Base-by-base conservation (phyloP, 2,888 invertebrate species). In the Spialia ferax region DNA sequence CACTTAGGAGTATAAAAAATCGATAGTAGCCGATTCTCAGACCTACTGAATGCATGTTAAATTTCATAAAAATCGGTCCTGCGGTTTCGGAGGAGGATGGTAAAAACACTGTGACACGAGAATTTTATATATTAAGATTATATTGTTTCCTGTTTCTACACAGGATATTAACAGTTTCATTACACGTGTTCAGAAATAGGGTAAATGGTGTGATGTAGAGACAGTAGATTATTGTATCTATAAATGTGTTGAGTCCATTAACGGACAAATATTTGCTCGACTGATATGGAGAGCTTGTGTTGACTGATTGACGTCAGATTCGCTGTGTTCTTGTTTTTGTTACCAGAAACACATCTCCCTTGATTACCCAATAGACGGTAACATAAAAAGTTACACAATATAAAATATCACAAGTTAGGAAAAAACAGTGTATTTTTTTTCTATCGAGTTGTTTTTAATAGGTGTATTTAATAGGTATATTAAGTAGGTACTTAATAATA, bases 241-340 rank as follows among this genome's bases (percentile, higher is more conserved):
- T 57, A 4, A 42, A 38, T 35, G 52, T 52, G 62, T 63, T 74
- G 72, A 79, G 77, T 83, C 82, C 84, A 89, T 89, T 88, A 89
- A 81, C 79, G 81, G 73, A 70, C 72, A 89, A 90, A 91, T 88
- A 89, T 91, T 90, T 86, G 86, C 79, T 76, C 79, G 82, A 85
- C 83, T 84, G 82, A 83, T 81, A 79, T 75, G 74, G 73, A 67
- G 75, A 73, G 76, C 79, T 75, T 77, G 79, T 60, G 67, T 29
- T 18, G 18, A 69, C 59, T 59, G 75, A 73, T 75, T 83, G 83
- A 81, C 79, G 79, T 81, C 76, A 79, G 26, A 52, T 11, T 50
- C 35, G 38, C 48, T 59, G 59, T 69, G 35, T 15, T 57, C 10
- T n/a, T 35, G 11, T 35, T 35, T 35, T 35, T 13, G 13, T 35